These are phyloP conservation scores for Parelbella ahira DNA, from an alignment of 2,888 invertebrate genomes.

Conservation along the genomic window DNA sequence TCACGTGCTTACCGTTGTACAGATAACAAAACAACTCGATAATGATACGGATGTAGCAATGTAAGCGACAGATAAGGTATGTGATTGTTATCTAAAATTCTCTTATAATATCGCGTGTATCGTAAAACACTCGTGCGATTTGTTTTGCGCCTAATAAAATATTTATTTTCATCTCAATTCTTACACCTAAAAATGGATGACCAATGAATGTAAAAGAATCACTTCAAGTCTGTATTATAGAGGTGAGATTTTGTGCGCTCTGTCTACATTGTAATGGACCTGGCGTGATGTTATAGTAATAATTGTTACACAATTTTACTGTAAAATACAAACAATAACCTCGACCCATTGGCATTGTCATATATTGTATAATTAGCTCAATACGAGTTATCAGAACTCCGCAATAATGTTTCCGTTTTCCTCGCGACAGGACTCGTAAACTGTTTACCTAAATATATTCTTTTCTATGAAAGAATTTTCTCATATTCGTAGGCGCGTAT, in stretches of 20 bases:
- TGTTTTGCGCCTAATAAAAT: slow-evolving; percentile 14
- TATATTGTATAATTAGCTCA: slow-evolving; percentile 11
- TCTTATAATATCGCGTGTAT: no score
- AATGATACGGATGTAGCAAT: slow-evolving; percentile 27
- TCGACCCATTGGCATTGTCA: slow-evolving; percentile 7
- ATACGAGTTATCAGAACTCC: slow-evolving; percentile 34
- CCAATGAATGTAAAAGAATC: no score
- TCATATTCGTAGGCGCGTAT: slow-evolving; percentile 16
- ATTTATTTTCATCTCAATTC: no score
- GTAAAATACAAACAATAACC: neutral
- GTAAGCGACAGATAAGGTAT: slow-evolving; percentile 29
- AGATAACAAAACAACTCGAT: slow-evolving; percentile 31
- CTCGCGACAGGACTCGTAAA: slow-evolving; percentile 38
- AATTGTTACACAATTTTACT: no score
- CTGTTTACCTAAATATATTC: slow-evolving; percentile 23
- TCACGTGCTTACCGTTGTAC: slow-evolving; percentile 23
- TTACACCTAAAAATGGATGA: no score
- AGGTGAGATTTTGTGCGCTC: no score
- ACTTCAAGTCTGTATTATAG: no score
- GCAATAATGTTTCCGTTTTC: slow-evolving; percentile 43
- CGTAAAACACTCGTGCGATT: no score
- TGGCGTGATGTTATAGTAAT: no score
- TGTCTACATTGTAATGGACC: no score
- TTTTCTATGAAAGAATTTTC: slow-evolving; percentile 9
- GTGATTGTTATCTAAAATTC: slow-evolving; percentile 10